Base-by-base conservation (phyloP, 2,113 vertebrate genomes). In the Pteropus alecto region DNA sequence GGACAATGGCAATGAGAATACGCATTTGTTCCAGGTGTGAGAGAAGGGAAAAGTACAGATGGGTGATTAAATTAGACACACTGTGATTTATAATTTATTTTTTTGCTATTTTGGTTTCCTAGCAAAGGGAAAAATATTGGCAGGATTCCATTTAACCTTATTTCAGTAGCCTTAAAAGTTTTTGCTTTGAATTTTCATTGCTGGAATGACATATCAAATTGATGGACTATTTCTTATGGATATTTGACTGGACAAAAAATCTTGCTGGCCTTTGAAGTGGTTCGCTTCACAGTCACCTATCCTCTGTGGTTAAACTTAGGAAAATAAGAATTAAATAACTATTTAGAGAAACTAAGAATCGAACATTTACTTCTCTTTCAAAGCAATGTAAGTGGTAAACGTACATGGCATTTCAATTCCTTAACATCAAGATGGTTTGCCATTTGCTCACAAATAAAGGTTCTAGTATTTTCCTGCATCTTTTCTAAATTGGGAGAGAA, bases 1-100 rank as follows among this genome's bases (percentile, higher is more conserved):
- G 3, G 21, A 74, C n/a, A 83, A 54, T 41, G 61, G 68, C 92
- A 58, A 58, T 84, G n/a, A 65, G 63, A 90, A 79, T 10, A 46
- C 13, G 2, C 61, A 28, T 90, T 94, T 88, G 46, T 83, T 16
- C 84, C 30, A 73, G 24, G 4, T 4, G n/a, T 68, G 43, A 96
- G 33, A 95, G 71, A 91, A 90, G 68, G 35, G 10, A 24, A 67
- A 30, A 48, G 1, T 76, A n/a, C 6, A 87, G 46, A 46, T 22
- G 60, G 56, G 51, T 90, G 65, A 83, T 86, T 88, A 95, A 79
- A n/a, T 68, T 84, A 94, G 10, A 51, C 2, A 78, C 14, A 6
- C 13, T 93, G 38, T 68, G 54, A 85, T 90, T 82, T 94, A 35
- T 78, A 67, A 79, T 68, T 96, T 71, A 91, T 63, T 71, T 90